Percentiles rank a stretch among this genome's conserved stretches.
Evolutionary conservation across 2,888 invertebrate genomes (phyloP).

Genomic region (Neoitamus cyanurus): DNA sequence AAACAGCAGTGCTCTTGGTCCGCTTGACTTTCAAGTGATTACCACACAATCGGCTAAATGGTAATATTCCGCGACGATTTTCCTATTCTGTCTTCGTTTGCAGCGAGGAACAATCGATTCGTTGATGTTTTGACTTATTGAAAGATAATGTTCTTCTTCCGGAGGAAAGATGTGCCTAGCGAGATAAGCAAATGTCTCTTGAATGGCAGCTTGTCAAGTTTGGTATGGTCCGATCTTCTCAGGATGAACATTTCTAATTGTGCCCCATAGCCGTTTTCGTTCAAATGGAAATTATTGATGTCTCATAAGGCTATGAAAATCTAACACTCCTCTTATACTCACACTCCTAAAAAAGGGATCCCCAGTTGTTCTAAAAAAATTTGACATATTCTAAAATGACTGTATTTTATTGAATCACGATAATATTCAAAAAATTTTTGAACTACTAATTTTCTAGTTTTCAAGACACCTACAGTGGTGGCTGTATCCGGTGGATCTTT

Average conservation of each 20-base stretch:
- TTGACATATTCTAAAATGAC: too few relatives aligned
- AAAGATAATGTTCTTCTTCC: background rate
- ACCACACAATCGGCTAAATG: conserved; percentile 47
- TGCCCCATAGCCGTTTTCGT: background rate
- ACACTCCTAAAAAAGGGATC: too few relatives aligned
- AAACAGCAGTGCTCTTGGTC: background rate
- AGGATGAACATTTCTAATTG: background rate
- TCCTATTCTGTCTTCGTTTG: background rate
- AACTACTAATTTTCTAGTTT: too few relatives aligned
- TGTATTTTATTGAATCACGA: too few relatives aligned
- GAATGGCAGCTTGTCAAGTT: background rate
- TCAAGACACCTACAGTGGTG: too few relatives aligned
- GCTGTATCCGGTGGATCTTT: too few relatives aligned
- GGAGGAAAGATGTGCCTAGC: background rate
- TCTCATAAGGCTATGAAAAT: too few relatives aligned
- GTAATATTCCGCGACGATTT: conserved; percentile 32
- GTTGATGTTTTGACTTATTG: conserved; percentile 32
- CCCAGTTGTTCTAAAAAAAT: too few relatives aligned
- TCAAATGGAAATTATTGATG: background rate
- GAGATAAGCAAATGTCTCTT: background rate
- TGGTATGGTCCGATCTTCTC: background rate
- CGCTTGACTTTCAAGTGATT: conserved; percentile 41
- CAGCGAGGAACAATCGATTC: conserved; percentile 9
- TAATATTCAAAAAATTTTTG: too few relatives aligned
- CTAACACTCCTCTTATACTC: too few relatives aligned